Base-by-base conservation (phyloP, 2,888 invertebrate species). In the Criorhina ranunculi region DNA sequence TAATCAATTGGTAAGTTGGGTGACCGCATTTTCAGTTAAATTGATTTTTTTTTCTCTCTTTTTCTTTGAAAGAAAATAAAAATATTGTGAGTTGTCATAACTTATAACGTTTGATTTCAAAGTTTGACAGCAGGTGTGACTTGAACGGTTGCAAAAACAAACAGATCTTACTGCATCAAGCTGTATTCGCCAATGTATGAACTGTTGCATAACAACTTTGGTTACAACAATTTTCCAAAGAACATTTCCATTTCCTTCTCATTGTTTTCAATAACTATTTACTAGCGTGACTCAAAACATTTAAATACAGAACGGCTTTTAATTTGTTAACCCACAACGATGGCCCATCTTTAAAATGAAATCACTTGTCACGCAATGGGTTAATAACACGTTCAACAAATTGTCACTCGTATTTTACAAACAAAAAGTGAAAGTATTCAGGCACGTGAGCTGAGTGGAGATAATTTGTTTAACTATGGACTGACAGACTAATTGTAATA, bases 1-100 rank as follows among this genome's bases (percentile, higher is more conserved):
- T 67, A 67, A 67, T 67, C 67, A 42, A n/a, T 67, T 17, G 37
- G 24, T 24, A 24, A 24, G 24, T 24, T 24, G 24, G n/a, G 33
- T 66, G 66, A 66, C 66, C 66, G 51, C 49, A 66, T 66, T 66
- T 66, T 51, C 29, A 33, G 15, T 37, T 12, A 37, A 19, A 37
- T 24, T 24, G 24, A 24, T 24, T 3, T 12, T 51, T 66, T 49
- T n/a, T 49, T 49, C n/a, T 31, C n/a, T 24, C 7, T 5, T 37
- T 51, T 9, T 3, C 37, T 24, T 4, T 51, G 51, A 66, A 40
- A 37, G 51, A 15, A 40, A 37, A 37, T 24, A 24, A 24, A 24
- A 24, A 24, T 4, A 24, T 24, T 24, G 24, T 24, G 1, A 24
- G 24, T 4, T 24, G 24, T 24, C 24, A 24, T 4, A 24, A 1